A percentile compares a stretch with the other conserved stretches of the same genome.
These are phyloP conservation scores for Egretta garzetta DNA, from an alignment of 2,113 vertebrate species.

Conservation along the genomic window DNA sequence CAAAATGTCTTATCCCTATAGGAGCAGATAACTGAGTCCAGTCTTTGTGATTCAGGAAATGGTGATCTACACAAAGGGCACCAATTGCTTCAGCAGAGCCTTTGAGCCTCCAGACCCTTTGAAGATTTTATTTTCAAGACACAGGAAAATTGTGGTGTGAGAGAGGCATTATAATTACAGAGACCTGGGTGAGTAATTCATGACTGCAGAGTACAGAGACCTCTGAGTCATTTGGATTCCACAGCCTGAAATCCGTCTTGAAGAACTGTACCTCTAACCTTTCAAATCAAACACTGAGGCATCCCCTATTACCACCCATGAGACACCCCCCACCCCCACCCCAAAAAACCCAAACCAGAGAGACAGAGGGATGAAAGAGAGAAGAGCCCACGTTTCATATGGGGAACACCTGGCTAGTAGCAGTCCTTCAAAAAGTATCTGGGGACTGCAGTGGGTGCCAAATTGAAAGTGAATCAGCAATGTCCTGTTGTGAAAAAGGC, in stretches of 20 bases:
- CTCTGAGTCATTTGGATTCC: neutral
- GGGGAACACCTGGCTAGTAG: neutral
- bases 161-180: neutral
- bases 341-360: too few species aligned
- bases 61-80: neutral
- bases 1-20: neutral
- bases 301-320: accelerated
- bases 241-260: neutral
- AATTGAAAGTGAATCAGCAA: neutral
- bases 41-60: neutral
- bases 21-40: neutral
- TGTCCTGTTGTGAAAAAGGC: neutral
- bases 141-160: neutral
- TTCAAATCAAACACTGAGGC: neutral
- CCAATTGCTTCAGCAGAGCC: neutral
- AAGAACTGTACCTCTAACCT: neutral
- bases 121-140: neutral
- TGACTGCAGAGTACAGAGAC: neutral
- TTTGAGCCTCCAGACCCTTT: neutral
- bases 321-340: accelerated
- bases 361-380: neutral
- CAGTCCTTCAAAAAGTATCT: neutral
- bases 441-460: neutral
- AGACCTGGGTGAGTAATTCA: neutral
- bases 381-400: neutral